Base-by-base conservation (phyloP, 2,113 vertebrate genomes). In the Chaetops frenatus region DNA sequence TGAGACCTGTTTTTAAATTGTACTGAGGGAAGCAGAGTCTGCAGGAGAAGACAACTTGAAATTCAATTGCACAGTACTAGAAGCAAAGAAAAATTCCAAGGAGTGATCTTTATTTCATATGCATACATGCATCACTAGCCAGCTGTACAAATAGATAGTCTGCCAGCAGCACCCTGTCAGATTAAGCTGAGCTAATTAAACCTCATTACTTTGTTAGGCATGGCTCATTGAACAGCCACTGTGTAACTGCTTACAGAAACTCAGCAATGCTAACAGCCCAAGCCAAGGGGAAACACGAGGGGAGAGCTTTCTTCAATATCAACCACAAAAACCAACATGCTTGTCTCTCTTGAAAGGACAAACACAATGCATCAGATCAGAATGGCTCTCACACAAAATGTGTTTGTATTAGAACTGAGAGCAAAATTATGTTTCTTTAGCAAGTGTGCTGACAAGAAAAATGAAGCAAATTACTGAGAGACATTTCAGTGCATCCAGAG, bases 191-290 rank as follows among this genome's bases (percentile, higher is more conserved):
- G 58, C 50, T 90, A 83, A 88, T 94, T 90, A 95, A 90, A 80
- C 48, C 10, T 86, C 61, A 76, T 61, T 72, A 80, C 57, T 88
- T 88, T 67, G 31, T 83, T 94, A 94, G 45, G 25, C 58, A 94
- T 0, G 0, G 79, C n/a, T 95, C 79, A 77, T 56, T 86, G 42
- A 88, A 72, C 40, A 86, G 28, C 38, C 40, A 76, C 88, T 51
- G 40, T 33, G 29, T 44, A 67, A 50, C 38, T 69, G 44, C 61
- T 44, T 24, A n/a, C 53, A 71, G 62, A 62, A 92, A 53, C 29
- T 66, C 44, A 79, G 25, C 33, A 47, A 23, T 61, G 70, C 16
- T 86, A 47, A 33, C 27, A 72, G 21, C 24, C 22, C 33, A 47
- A 72, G 69, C 12, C 35, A 40, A 86, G 50, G 10, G 31, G 72